Evolutionary conservation across 2,113 vertebrate species (phyloP).

Genomic region (Talpa occidentalis): DNA sequence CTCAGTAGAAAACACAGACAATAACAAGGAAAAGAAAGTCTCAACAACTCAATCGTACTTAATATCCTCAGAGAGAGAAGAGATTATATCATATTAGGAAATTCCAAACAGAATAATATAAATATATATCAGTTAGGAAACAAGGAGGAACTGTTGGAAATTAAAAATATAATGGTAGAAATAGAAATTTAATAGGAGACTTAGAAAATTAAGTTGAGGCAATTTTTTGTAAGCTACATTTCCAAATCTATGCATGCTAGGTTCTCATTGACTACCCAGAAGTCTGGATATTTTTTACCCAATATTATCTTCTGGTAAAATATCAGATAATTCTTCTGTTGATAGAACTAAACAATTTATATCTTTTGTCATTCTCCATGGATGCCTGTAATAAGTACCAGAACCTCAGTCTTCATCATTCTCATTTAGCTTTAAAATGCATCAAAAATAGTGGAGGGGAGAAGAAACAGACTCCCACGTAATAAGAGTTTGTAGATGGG

Average conservation of each 20-base stretch:
- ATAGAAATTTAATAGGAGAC: not conserved
- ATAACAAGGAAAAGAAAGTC: not conserved
- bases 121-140: not conserved
- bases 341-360: not conserved
- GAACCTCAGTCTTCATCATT: not conserved
- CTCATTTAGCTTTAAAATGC: not conserved
- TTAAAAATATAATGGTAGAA: not conserved
- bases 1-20: not conserved
- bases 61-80: not conserved
- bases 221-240: not conserved
- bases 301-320: not conserved
- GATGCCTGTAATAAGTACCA: not conserved
- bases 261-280: not conserved
- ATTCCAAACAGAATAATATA: not conserved
- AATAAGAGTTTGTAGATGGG: not conserved
- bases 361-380: not conserved
- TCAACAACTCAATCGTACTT: not conserved
- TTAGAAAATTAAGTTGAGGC: not conserved
- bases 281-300: no score
- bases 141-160: not conserved
- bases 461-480: accelerated
- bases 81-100: not conserved
- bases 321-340: not conserved
- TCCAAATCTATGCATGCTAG: not conserved
- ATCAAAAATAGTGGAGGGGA: not conserved